phyloP scores from a whole-genome alignment of 2,113 vertebrate species.

The Eulacestoma nigropectus region DNA sequence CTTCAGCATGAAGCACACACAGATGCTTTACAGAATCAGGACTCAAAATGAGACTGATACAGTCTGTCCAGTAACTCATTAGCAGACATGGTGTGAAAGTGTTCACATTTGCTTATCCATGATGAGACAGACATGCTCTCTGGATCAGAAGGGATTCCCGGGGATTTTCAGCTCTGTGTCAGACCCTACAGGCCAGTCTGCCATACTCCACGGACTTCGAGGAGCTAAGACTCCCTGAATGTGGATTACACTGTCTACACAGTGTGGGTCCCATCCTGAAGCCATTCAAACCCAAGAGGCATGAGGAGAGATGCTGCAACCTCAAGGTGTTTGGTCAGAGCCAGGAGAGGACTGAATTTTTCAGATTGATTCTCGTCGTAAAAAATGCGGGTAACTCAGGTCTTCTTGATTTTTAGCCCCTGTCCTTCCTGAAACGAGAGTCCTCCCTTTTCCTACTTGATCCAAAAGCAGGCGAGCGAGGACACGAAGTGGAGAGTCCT shows the following conservation, averaged over 20 bases:
- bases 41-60: not conserved
- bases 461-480: constrained; percentile 5
- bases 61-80: not conserved
- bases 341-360: not conserved
- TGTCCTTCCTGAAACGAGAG: not conserved
- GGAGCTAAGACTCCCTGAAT: not conserved
- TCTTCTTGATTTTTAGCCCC: not conserved
- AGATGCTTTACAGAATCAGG: not conserved
- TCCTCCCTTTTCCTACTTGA: not conserved
- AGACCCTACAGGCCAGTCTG: not conserved
- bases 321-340: not conserved
- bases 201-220: not conserved
- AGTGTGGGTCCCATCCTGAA: not conserved
- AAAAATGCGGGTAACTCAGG: rapidly evolving
- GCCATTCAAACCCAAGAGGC: not conserved
- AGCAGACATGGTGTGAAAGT: not conserved
- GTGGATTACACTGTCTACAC: not conserved
- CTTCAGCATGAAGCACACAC: not conserved
- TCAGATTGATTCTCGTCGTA: not conserved
- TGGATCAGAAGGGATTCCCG: not conserved
- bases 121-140: not conserved
- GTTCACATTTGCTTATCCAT: not conserved
- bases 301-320: not conserved
- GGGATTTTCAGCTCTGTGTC: not conserved
- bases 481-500: constrained; percentile 24